Evolutionary conservation across 1,140 invertebrate genomes (phyloP), one percentile per base, ranked within the genome.

Genomic region (Neocloeon triangulifer): DNA sequence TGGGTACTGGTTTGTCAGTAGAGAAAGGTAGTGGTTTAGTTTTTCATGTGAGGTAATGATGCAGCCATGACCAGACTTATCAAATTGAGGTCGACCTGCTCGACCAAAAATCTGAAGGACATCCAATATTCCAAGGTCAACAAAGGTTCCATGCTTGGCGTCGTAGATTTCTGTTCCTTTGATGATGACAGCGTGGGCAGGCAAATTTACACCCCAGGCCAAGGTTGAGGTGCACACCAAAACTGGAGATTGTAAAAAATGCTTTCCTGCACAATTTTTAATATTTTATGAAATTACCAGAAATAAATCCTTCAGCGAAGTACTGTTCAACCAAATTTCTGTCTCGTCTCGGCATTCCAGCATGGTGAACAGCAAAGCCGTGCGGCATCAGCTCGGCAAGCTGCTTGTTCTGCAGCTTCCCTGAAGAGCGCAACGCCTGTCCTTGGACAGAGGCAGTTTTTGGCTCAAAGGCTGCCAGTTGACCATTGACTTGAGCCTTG

Each of bases 51-150:
- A 61, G 0, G 94, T 98, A 16, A 99, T 94, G 28, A 99, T 97
- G 4, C 84, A 80, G 13, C 88, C 95, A 34, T 94, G 79, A 13
- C 95, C 86, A 88, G 47, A 98, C 89, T 0, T 94, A 94, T 43
- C 82, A 41, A 49, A 56, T 47, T 68, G 66, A 2, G 70, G 70
- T 18, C 73, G 65, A 22, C 95, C 95, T 14, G 95, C 95, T 27
- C 95, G 68, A 33, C 95, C 95, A 59, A 99, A 99, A 38, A 99
- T 99, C 69, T 99, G 95, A 35, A 96, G 61, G 6, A 99, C 92
- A 56, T 99, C 95, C 22, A 99, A 56, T 43, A 98, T 92, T 34
- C 85, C 84, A 6, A 99, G 55, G 52, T 99, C 89, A 0, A 96
- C 73, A 57, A 92, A 96, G 1, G 73, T 66, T 1, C 92, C 91